Evolutionary conservation across 1,140 invertebrate genomes (phyloP), one percentile per base, ranked within the genome.

Genomic region (Bombus affinis): DNA sequence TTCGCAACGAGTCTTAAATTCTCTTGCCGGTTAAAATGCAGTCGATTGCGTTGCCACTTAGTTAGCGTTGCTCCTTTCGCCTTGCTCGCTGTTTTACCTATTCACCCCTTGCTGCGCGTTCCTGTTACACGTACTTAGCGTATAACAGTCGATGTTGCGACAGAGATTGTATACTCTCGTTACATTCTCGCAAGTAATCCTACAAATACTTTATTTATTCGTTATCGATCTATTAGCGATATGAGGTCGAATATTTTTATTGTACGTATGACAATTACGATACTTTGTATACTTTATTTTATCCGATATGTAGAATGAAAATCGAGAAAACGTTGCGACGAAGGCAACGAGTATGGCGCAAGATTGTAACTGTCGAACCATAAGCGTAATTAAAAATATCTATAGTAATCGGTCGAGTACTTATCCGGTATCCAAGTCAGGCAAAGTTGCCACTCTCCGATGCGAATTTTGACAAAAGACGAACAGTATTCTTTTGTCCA

Each of bases 1-100:
- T 89, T 89, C 84, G 88, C 76, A 89, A 89, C 39, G 59, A 80
- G 76, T 68, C 53, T 89, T 72, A 86, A 86, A 89, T 83, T 89
- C 47, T 81, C 72, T 68, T 25, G 57, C 65, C 53, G 32, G 47
- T 73, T 88, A 85, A 85, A 79, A 72, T 53, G 76, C 86, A 68
- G 57, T 85, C 86, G 87, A 85, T 81, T 68, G 68, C 85, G 78
- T 81, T 53, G 15, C 22, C 28, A 32, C 28, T 68, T 68, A 18
- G 28, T 74, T 74, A 65, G 72, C 42, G 57, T 71, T 53, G 83
- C 47, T 75, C 87, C 76, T 88, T 88, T 88, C 86, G 81, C 81
- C 66, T 88, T 76, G 42, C 86, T 25, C 3, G 15, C 6, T 10
- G 25, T 57, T 44, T 81, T 47, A 28, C 68, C 39, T 75, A 25